Conservation (phyloP, 2,888 invertebrate genomes). For the Dolichomitus sp. region DNA sequence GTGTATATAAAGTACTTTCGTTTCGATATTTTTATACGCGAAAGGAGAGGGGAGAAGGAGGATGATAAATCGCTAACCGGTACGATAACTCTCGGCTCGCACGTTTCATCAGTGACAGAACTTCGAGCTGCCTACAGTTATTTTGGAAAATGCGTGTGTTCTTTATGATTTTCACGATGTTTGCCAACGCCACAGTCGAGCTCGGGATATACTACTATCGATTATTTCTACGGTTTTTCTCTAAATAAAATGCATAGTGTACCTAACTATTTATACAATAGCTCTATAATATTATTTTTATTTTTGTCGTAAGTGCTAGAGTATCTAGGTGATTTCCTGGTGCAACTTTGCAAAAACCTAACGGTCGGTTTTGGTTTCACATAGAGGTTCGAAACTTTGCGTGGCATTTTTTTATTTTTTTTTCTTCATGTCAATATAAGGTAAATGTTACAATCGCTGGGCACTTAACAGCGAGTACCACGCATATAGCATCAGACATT, state of each 20-base stretch:
- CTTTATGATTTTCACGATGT: conserved; percentile 11
- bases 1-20: background rate
- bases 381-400: too few relatives aligned
- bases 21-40: conserved; percentile 23
- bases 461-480: too few relatives aligned
- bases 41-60: background rate
- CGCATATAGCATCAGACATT: too few relatives aligned
- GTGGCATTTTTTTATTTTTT: too few relatives aligned
- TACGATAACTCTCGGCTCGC: conserved; percentile 26
- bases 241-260: conserved; percentile 5
- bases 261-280: background rate
- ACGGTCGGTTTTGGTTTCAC: too few relatives aligned
- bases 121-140: conserved; percentile 5
- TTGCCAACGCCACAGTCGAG: background rate
- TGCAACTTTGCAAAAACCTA: too few relatives aligned
- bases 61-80: conserved; percentile 26
- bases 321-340: too few relatives aligned
- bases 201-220: background rate
- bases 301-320: too few relatives aligned
- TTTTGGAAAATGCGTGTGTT: conserved; percentile 29
- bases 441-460: too few relatives aligned
- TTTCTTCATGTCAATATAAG: too few relatives aligned
- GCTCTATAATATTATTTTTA: too few relatives aligned
- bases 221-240: conserved; percentile 7
- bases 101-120: conserved; percentile 18